Evolutionary conservation across 2,113 vertebrate genomes (phyloP).

Genomic region (rabbit (Oryctolagus cuniculus)): mOryCun1.1 NC_091444.1:37576501-37577000

Average conservation of each 20-base stretch:
- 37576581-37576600: not conserved
- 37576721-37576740: not conserved
- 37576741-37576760: not conserved
- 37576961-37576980: too few species aligned
- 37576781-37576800: not conserved
- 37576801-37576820: conserved; percentile 14
- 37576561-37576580: not conserved
- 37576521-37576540: not conserved
- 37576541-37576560: not conserved
- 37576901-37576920: too few species aligned
- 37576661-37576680: not conserved
- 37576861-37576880: not conserved
- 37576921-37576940: too few species aligned
- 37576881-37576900: too few species aligned
- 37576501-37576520: not conserved
- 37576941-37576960: too few species aligned
- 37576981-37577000: too few species aligned
- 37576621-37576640: not conserved
- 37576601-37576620: not conserved
- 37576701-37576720: not conserved
- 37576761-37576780: not conserved
- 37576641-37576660: not conserved
- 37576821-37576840: not conserved
- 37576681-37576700: not conserved
- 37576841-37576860: not conserved